Percentiles rank a stretch among this genome's conserved stretches.
Evolutionary conservation across 2,113 vertebrate species (phyloP).

Genomic region (Hemiscyllium ocellatum): DNA sequence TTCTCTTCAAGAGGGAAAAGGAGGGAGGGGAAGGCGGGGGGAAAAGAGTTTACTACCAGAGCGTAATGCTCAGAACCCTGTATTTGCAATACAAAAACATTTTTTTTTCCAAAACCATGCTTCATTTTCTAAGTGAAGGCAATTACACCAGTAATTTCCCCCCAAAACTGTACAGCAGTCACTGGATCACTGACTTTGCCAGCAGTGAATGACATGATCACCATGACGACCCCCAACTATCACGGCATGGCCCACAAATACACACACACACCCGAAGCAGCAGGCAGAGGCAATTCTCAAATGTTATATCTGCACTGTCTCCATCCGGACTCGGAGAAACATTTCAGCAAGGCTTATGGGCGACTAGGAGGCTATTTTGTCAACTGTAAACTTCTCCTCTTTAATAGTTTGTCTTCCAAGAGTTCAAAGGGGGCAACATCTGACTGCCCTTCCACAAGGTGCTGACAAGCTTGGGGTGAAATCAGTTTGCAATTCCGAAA

Average conservation of each 20-base stretch:
- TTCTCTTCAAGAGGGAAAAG: slow-evolving; percentile 41
- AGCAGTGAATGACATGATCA: slow-evolving; percentile 25
- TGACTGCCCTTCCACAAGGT: slow-evolving; percentile 91
- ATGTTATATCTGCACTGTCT: slow-evolving; percentile 44
- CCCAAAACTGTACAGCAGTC: slow-evolving; percentile 22
- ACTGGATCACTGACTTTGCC: slow-evolving; percentile 22
- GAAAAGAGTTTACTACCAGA: slow-evolving; percentile 49
- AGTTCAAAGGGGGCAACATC: slow-evolving; percentile 95
- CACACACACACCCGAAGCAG: slow-evolving; percentile 38
- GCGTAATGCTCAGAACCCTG: slow-evolving; percentile 39
- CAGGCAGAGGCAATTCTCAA: slow-evolving; percentile 51
- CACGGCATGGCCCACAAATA: neutral
- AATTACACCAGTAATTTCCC: slow-evolving; percentile 18
- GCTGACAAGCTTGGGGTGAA: slow-evolving; percentile 87
- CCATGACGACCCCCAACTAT: neutral
- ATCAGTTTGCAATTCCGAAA: slow-evolving; percentile 89
- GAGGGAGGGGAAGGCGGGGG: slow-evolving; percentile 49
- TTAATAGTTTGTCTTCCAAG: slow-evolving; percentile 96
- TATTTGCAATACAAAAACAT: slow-evolving; percentile 34
- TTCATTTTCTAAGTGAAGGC: slow-evolving; percentile 22
- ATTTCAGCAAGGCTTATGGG: neutral
- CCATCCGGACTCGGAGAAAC: slow-evolving; percentile 42
- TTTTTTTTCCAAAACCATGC: slow-evolving; percentile 31
- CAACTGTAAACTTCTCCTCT: slow-evolving; percentile 78
- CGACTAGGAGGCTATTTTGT: slow-evolving; percentile 2